phyloP scores from a whole-genome alignment of 2,888 invertebrate genomes.

The Harpalus rubripes region DNA sequence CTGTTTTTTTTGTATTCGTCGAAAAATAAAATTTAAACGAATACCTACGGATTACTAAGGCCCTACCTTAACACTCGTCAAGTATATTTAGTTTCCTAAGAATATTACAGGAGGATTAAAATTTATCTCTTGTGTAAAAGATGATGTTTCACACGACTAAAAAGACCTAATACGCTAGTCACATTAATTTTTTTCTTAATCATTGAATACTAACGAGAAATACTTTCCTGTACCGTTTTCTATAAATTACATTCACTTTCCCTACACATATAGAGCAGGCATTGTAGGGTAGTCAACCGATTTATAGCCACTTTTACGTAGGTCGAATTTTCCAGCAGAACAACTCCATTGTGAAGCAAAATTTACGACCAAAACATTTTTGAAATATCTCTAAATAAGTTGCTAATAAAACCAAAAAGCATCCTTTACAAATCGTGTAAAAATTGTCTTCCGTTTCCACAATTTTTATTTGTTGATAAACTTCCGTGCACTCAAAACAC shows the following conservation, averaged over 20 bases:
- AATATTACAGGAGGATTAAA: too few relatives aligned
- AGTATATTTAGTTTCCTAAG: too few relatives aligned
- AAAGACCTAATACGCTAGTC: too few relatives aligned
- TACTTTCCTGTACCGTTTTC: background rate
- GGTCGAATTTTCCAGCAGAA: slow-evolving; percentile 30
- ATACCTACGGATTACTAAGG: too few relatives aligned
- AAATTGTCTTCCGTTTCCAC: slow-evolving; percentile 47
- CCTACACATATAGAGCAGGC: background rate
- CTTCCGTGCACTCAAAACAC: slow-evolving; percentile 34
- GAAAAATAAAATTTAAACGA: too few relatives aligned
- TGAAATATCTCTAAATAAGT: slow-evolving; percentile 50
- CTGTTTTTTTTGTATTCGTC: too few relatives aligned
- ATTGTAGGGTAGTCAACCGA: slow-evolving; percentile 7
- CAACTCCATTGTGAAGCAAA: slow-evolving; percentile 25
- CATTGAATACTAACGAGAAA: background rate
- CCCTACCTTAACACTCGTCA: too few relatives aligned
- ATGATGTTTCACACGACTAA: too few relatives aligned
- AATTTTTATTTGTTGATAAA: slow-evolving; percentile 50
- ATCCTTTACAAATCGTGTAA: slow-evolving; percentile 48
- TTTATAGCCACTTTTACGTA: slow-evolving; percentile 12
- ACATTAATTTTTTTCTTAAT: background rate
- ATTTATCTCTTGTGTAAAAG: too few relatives aligned
- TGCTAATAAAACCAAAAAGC: slow-evolving; percentile 42
- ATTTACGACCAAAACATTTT: slow-evolving; percentile 36
- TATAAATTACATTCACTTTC: background rate